Evolutionary conservation across 2,113 vertebrate genomes (phyloP).

Genomic region (Callaeas wilsoni): DNA sequence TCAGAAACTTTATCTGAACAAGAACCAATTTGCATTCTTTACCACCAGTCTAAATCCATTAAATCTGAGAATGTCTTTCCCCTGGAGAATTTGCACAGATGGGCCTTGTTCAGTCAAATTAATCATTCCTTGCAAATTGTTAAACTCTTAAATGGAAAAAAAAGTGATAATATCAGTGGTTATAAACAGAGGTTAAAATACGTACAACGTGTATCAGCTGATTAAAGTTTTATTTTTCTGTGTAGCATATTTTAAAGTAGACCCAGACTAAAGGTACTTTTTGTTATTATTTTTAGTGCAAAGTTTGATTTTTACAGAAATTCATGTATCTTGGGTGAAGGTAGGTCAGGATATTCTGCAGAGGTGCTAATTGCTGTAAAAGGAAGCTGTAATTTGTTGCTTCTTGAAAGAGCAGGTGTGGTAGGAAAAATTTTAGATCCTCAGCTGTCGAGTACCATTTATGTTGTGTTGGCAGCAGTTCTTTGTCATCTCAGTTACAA

Average conservation of each 20-base stretch:
- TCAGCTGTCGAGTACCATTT: background rate
- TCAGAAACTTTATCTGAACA: background rate
- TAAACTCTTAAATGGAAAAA: background rate
- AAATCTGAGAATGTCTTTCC: background rate
- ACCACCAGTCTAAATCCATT: background rate
- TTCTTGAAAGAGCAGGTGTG: background rate
- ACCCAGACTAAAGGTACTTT: background rate
- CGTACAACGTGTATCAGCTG: rapidly evolving
- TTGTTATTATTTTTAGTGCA: background rate
- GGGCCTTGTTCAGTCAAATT: background rate
- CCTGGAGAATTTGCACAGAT: background rate
- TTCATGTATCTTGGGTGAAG: background rate
- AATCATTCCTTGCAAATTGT: background rate
- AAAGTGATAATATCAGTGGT: background rate
- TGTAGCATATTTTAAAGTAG: background rate
- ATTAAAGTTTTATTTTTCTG: background rate
- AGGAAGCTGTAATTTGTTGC: background rate
- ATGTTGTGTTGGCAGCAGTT: background rate
- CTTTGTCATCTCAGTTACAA: background rate
- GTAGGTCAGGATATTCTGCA: background rate
- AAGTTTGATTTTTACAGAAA: background rate
- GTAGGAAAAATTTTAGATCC: background rate
- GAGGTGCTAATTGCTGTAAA: background rate
- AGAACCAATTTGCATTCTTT: background rate
- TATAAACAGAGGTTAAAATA: background rate